Evolutionary conservation across 2,888 invertebrate species (phyloP), one percentile per base, ranked within the genome.

Genomic region (Aphodius sticticus): DNA sequence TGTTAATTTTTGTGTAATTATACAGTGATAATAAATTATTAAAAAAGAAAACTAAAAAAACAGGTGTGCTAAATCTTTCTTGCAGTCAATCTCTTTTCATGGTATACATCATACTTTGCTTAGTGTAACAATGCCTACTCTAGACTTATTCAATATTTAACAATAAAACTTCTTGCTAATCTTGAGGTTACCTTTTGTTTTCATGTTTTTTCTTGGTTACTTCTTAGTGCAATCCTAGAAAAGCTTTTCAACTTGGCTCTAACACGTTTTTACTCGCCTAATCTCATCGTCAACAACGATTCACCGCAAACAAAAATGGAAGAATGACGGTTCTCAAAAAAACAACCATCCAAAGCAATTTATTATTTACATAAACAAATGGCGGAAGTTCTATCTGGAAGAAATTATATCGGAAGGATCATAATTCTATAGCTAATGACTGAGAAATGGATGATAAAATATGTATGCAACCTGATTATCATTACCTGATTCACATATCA

Each of bases 81-180:
- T 74, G 74, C 74, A 36, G 35, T 36, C 37, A 35, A 74, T 74
- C 16, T 71, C 16, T 81, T 83, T 80, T 81, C 80, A 84, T 85
- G 84, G 86, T 86, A 85, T 86, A 86, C 86, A 84, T 83, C 77
- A 83, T 81, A 53, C 80, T 83, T 83, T 81, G 82, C 81, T 83
- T 83, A 82, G 83, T 85, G 84, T 85, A 86, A 86, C 86, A 86
- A 83, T 84, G 82, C 83, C 83, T 84, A 85, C 81, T 81, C 84
- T 85, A 86, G 83, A 84, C 87, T 88, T 88, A 88, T 84, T 84
- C 87, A 89, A 86, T 89, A 88, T 87, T 87, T 89, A 88, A 88
- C 88, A 89, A 88, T 87, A 86, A 26, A 88, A 87, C 87, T 83
- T 84, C 53, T 53, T 53, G 53, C 53, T 53, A 53, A 53, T 53